Base-by-base conservation (phyloP, 2,888 invertebrate species). In the Psylliodes chrysocephalus region DNA sequence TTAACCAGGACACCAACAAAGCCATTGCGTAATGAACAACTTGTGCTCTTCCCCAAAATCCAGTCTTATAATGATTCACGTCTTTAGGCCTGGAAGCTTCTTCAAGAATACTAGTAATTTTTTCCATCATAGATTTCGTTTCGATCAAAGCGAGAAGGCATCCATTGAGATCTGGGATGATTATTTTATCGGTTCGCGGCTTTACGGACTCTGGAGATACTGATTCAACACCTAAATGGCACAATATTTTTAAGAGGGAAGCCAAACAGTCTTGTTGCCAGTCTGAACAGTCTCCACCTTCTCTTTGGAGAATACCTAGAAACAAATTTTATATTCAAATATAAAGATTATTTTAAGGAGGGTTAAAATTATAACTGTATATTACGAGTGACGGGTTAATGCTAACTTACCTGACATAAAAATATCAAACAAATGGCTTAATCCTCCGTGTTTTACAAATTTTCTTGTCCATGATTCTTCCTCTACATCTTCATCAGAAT, bases 241-340 rank as follows among this genome's bases (percentile, higher is more conserved):
- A 95, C 6, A 96, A 84, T 68, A 96, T 87, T 77, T 95, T 93
- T 55, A 97, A 80, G 7, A 97, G 83, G 70, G 93, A 90, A 2
- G 96, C 95, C 22, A 97, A 84, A 77, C 96, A 96, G 79, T 97
- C 97, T 79, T 96, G 96, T 59, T 95, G 90, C 97, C 97, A 97
- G 83, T 96, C 94, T 73, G 90, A 90, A 70, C 94, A 92, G 55
- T 92, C 90, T 18, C 89, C 89, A 30, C 87, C 87, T 57, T 89
- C 88, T 66, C 85, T 85, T 84, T 94, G 93, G 66, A 94, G 80
- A 38, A 89, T 88, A 40, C 92, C 89, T 88, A 65, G 38, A 73
- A 71, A 28, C 38, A 33, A 22, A 47, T 1, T 38, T 12, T 3
- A 38, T n/a, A n/a, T n/a, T n/a, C n/a, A n/a, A n/a, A n/a, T n/a